These are phyloP conservation scores for Cheilosia soror DNA, from an alignment of 2,888 invertebrate species.

Conservation along the genomic window DNA sequence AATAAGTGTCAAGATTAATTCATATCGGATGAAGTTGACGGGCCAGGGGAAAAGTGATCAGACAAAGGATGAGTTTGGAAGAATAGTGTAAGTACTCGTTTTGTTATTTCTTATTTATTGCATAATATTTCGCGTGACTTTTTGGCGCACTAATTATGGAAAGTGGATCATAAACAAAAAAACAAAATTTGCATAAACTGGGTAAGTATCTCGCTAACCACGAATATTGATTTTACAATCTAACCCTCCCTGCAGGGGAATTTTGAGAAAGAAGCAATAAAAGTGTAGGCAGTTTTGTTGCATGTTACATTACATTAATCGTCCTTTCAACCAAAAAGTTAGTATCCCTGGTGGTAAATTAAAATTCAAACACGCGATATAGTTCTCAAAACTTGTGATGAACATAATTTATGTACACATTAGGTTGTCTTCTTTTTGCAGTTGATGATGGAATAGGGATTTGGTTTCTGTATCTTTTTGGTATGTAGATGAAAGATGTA, in stretches of 20 bases:
- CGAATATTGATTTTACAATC: slow-evolving; percentile 35
- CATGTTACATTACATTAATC: slow-evolving; percentile 10
- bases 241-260: slow-evolving; percentile 1
- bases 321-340: neutral
- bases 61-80: slow-evolving; percentile 92
- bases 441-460: neutral
- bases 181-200: neutral
- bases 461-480: neutral
- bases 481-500: too few relatives aligned
- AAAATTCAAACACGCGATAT: slow-evolving; percentile 16
- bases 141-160: slow-evolving; percentile 41
- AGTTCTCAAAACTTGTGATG: neutral
- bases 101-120: slow-evolving; percentile 33
- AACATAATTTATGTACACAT: neutral
- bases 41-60: slow-evolving; percentile 86
- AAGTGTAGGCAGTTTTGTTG: neutral
- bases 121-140: slow-evolving; percentile 44
- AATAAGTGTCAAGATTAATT: slow-evolving; percentile 93
- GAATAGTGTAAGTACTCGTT: slow-evolving; percentile 88
- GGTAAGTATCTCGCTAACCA: neutral
- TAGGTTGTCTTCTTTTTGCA: neutral
- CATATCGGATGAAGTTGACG: slow-evolving; percentile 94
- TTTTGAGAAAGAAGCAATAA: neutral
- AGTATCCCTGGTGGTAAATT: neutral
- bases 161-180: neutral